A percentile compares a stretch with the other conserved stretches of the same genome.
phyloP scores from a whole-genome alignment of 2,888 invertebrate genomes.

The Drosophila neotestacea region DNA sequence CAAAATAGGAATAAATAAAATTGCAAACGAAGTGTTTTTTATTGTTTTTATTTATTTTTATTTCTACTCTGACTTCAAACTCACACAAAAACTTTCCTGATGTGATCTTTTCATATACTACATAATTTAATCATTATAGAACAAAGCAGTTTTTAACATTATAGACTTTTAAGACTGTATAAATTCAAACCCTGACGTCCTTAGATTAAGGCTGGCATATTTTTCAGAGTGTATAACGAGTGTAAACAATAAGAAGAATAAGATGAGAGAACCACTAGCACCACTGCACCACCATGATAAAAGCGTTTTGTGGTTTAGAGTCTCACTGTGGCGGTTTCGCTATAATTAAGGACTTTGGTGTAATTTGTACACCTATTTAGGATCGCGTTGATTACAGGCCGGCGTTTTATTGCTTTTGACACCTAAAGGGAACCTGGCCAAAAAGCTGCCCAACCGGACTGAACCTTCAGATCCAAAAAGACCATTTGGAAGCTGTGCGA shows the following conservation, averaged over 20 bases:
- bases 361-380: constrained; percentile 86
- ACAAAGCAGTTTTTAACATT: no score
- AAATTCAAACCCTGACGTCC: no score
- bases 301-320: constrained; percentile 63
- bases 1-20: no score
- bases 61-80: no score
- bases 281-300: constrained; percentile 35
- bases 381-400: constrained; percentile 86
- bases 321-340: constrained; percentile 80
- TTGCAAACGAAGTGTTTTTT: no score
- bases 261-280: constrained; percentile 24
- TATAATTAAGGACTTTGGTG: constrained; percentile 85
- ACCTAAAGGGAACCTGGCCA: constrained; percentile 84
- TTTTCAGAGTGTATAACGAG: constrained; percentile 14
- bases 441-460: constrained; percentile 51
- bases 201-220: no score
- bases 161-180: no score
- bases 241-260: constrained; percentile 59
- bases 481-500: constrained; percentile 67
- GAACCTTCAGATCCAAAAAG: constrained; percentile 18
- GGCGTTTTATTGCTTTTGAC: constrained; percentile 86
- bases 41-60: no score
- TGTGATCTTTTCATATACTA: no score
- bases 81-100: no score
- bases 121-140: no score